Evolutionary conservation across 2,888 invertebrate genomes (phyloP), one percentile per base, ranked within the genome.

Genomic region (Acanthopleura granulata): DNA sequence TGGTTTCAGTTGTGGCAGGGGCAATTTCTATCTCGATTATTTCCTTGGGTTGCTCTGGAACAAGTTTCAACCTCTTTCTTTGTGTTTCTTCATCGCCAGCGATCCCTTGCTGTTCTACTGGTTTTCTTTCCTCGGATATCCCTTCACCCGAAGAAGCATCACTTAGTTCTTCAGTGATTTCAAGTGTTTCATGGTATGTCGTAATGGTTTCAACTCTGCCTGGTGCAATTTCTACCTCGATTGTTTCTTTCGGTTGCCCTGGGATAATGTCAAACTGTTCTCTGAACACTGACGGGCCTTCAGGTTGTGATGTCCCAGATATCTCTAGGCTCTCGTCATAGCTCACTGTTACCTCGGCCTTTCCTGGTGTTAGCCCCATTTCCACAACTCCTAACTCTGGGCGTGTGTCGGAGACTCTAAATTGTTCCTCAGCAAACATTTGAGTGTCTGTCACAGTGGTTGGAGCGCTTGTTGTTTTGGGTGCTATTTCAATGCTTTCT

Each of bases 1-100:
- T 70, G 22, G 57, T 49, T 49, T 75, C 77, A 50, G 78, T 72
- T 74, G 78, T 75, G 0, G 51, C 74, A 57, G 72, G 22, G 4
- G 75, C 77, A 50, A 76, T 25, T 49, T 66, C 66, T 62, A 78
- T 75, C 70, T 49, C 66, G 16, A 73, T n/a, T 18, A 12, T 4
- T 18, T 57, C 57, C 12, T 4, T n/a, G 18, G 22, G 22, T 12
- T 57, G n/a, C 18, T 57, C n/a, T 18, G 57, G 57, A 18, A 57
- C 18, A 57, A 57, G 3, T 57, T 57, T 12, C 3, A 40, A 40
- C 40, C 9, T 40, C 40, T 40, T 40, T 40, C 4, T 3, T 9
- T 40, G 3, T 9, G 40, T 40, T 40, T 40, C 40, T 3, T 40
- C 40, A 40, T 40, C 40, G 40, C 9, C 40, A 40, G 9, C 3